These are phyloP conservation scores for Reticulitermes lucifugus DNA, from an alignment of 2,888 invertebrate species.

Conservation along the genomic window DNA sequence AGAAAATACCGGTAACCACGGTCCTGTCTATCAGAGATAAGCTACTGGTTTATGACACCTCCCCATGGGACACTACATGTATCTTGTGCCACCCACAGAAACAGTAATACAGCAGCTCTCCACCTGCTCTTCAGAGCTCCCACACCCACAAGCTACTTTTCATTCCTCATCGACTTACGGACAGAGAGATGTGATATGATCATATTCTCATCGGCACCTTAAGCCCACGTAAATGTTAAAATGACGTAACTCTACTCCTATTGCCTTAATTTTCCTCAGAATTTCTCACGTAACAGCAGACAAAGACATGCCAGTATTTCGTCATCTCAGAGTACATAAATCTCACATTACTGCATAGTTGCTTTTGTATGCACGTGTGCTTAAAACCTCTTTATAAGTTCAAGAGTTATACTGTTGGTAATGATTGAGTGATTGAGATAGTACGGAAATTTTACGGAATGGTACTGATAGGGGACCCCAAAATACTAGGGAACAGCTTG, in stretches of 20 bases:
- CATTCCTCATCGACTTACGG: slow-evolving; percentile 8
- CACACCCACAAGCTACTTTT: neutral
- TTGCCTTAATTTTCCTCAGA: too few relatives aligned
- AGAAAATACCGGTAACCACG: slow-evolving; percentile 18
- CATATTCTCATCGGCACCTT: slow-evolving; percentile 23
- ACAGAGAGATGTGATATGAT: slow-evolving; percentile 5
- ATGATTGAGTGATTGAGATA: too few relatives aligned
- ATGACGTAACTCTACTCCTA: neutral
- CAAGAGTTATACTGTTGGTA: too few relatives aligned
- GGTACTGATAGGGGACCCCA: too few relatives aligned
- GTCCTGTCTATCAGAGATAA: slow-evolving; percentile 40
- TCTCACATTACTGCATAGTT: too few relatives aligned
- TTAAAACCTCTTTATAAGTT: too few relatives aligned
- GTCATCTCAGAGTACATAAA: too few relatives aligned
- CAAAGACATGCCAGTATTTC: too few relatives aligned
- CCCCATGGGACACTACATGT: neutral
- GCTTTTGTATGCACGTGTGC: too few relatives aligned
- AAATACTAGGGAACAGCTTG: too few relatives aligned
- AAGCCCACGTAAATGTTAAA: neutral
- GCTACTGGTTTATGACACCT: slow-evolving; percentile 24
- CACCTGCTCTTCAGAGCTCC: neutral
- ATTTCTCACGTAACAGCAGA: too few relatives aligned
- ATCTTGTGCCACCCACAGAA: slow-evolving; percentile 2
- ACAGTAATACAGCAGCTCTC: slow-evolving; percentile 22
- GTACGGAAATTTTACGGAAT: too few relatives aligned